phyloP scores from a whole-genome alignment of 2,888 invertebrate genomes.

The Macrosiphum euphorbiae region DNA sequence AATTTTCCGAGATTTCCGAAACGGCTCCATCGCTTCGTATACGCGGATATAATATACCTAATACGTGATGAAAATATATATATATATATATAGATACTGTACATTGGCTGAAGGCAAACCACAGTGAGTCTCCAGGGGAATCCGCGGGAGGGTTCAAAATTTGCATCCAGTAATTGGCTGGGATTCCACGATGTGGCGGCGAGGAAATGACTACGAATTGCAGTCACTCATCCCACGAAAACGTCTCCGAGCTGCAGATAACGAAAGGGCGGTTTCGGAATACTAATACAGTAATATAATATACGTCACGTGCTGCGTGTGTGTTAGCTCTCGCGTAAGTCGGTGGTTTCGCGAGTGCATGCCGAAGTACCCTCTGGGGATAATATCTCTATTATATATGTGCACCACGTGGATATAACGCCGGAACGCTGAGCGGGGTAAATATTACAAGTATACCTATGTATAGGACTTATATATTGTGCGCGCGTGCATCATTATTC shows the following conservation, averaged over 20 bases:
- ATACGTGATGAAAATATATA: neutral
- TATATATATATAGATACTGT: neutral
- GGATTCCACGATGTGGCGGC: neutral
- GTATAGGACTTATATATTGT: neutral
- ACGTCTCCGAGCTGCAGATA: conserved; percentile 53
- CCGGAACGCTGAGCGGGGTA: neutral
- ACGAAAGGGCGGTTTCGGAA: conserved; percentile 36
- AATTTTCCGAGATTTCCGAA: conserved; percentile 21
- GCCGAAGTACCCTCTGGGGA: conserved; percentile 30
- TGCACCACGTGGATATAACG: conserved; percentile 24
- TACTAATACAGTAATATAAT: conserved; percentile 27
- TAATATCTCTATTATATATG: conserved; percentile 56
- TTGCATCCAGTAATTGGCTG: conserved; percentile 63
- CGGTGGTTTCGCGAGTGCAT: conserved; percentile 5
- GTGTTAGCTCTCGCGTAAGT: neutral
- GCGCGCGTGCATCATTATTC: neutral
- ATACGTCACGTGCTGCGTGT: neutral
- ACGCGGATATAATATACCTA: neutral
- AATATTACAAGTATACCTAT: neutral
- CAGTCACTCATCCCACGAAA: conserved; percentile 51
- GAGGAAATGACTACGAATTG: conserved; percentile 56
- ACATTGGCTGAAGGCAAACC: neutral
- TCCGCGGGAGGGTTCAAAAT: conserved; percentile 16
- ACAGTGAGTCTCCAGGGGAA: conserved; percentile 18
- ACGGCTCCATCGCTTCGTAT: neutral